phyloP scores from a whole-genome alignment of 2,888 invertebrate genomes.

The Invenusta paracnida region DNA sequence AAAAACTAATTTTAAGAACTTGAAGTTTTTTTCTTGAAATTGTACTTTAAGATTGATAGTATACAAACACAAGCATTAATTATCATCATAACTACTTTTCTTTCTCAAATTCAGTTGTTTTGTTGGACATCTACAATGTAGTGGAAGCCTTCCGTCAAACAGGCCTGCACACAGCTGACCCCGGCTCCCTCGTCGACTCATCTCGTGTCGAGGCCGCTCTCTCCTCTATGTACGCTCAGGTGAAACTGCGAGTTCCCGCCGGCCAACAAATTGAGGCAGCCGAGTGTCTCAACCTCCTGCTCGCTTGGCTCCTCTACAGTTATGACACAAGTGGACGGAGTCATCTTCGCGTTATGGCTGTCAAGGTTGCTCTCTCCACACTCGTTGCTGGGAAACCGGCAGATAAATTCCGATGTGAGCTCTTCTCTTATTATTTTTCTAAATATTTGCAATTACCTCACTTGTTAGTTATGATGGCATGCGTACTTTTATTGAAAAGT shows the following conservation, averaged over 20 bases:
- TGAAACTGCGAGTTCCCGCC: constrained; percentile 89
- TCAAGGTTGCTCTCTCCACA: constrained; percentile 89
- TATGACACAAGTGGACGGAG: constrained; percentile 66
- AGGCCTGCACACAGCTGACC: constrained; percentile 86
- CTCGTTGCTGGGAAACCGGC: constrained; percentile 94
- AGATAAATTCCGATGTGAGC: constrained; percentile 93
- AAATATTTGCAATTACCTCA: too few relatives aligned
- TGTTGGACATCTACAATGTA: constrained; percentile 97
- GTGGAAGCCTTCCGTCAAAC: constrained; percentile 97
- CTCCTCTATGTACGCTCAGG: constrained; percentile 73
- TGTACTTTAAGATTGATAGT: too few relatives aligned
- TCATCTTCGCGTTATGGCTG: constrained; percentile 78
- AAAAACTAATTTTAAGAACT: too few relatives aligned
- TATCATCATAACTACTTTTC: constrained; percentile 39
- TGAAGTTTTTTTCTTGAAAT: too few relatives aligned
- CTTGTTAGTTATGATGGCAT: too few relatives aligned
- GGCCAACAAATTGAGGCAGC: constrained; percentile 84
- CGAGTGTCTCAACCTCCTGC: constrained; percentile 78
- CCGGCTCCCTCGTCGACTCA: constrained; percentile 63
- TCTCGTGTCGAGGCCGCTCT: constrained; percentile 84
- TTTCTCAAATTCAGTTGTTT: constrained; percentile 67
- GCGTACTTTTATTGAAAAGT: too few relatives aligned
- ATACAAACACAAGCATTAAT: not conserved
- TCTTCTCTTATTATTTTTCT: too few relatives aligned
- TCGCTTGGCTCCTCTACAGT: constrained; percentile 88